Percentiles rank a stretch among this genome's conserved stretches.
Evolutionary conservation across 2,888 invertebrate species (phyloP).

Genomic region (Hydrotaea diabolus): DNA sequence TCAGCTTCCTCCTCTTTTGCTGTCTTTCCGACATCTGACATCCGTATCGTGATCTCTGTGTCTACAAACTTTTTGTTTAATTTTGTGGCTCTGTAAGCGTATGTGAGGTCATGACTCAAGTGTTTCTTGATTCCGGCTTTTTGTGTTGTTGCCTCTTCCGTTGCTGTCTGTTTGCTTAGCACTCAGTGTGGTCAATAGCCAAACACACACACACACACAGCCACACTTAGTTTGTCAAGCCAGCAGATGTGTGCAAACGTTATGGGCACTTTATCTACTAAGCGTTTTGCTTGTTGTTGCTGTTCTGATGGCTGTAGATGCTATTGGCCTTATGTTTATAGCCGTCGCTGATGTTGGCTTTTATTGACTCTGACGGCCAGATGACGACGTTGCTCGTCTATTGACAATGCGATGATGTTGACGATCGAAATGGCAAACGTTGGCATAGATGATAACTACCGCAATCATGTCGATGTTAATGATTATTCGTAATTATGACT

Average conservation of each 20-base stretch:
- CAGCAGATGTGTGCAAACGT: constrained; percentile 3
- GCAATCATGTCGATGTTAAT: background rate
- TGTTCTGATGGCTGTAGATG: background rate
- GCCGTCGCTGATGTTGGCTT: background rate
- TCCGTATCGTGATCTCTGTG: background rate
- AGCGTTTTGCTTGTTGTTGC: background rate
- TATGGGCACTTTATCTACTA: background rate
- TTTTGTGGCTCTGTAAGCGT: background rate
- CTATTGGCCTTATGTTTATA: background rate
- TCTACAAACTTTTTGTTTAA: background rate
- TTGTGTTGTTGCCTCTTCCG: background rate
- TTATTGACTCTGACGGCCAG: background rate
- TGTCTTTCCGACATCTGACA: background rate
- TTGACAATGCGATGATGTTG: background rate
- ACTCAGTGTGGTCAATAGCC: background rate
- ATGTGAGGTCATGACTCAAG: background rate
- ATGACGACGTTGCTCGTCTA: background rate
- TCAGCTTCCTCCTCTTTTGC: background rate
- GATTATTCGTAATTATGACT: background rate
- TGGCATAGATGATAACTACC: background rate
- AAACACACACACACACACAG: background rate
- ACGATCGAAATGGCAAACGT: background rate
- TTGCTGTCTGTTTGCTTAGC: background rate
- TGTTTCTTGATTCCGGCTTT: background rate
- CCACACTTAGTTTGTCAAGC: no score